Evolutionary conservation across 2,797 vertebrate genomes (phyloP), one percentile per base, ranked within the genome.

Genomic region (Hydrocynus forskahlii): DNA sequence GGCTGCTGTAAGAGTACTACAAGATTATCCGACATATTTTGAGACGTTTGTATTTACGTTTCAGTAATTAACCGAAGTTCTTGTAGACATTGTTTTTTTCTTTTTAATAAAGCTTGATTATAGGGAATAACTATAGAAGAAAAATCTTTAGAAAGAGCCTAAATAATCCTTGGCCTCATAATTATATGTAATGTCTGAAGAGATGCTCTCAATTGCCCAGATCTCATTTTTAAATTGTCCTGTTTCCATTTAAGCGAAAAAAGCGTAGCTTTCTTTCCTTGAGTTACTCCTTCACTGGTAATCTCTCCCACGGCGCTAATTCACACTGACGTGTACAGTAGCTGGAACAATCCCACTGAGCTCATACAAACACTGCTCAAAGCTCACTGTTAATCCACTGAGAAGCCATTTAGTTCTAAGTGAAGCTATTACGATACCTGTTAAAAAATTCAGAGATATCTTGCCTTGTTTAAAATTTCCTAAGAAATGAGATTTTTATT

Each of bases 321-420:
- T 62, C 73, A 76, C 19, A 50, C 66, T 69, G 21, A 74, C 78
- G 66, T n/a, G 78, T 64, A 40, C 48, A 70, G 43, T 52, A 52
- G 9, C 3, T 16, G 6, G 13, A 17, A 60, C 63, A 68, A 19
- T 59, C 23, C 54, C 74, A 40, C 29, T 71, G 21, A 5, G 62
- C 69, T 50, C 69, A 78, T 35, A 43, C 60, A 76, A 48, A 76
- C 25, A 75, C n/a, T 6, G 25, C 60, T 63, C 17, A 63, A 63
- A 35, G 59, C 60, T 12, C 29, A 66, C 35, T 38, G 25, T 38
- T 64, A 35, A 35, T 64, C 62, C 35, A 17, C 35, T 66, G 29
- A 17, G 35, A 7, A 66, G 35, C 63, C 25, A 17, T 40, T 66
- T n/a, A 66, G 63, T 38, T 66, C 35, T 25, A 38, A 5, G 0